Base-by-base conservation (phyloP, 2,113 vertebrate species). In the Hippocampus guttulatus region DNA sequence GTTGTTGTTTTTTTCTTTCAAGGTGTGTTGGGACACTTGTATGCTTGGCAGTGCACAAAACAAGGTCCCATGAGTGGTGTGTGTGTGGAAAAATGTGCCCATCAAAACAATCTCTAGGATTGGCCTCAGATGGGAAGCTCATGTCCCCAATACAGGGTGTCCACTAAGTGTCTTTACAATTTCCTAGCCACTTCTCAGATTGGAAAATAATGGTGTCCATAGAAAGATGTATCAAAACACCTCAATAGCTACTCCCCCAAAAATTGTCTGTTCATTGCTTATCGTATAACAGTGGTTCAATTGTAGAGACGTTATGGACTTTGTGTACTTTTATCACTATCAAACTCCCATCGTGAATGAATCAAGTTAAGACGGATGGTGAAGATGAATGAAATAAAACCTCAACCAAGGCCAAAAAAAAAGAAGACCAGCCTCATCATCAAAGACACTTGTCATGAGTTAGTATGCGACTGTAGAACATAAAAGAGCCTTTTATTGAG, bases 401-500 rank as follows among this genome's bases (percentile, higher is more conserved):
- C 27, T 30, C 30, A 27, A 7, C 6, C 14, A 33, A 61, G 58
- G 27, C 58, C 2, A 55, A n/a, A 27, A 25, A 57, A 20, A 33
- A 7, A 15, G 58, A 61, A 61, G 58, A 61, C 15, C 27, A 61
- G 27, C 27, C 25, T 61, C 16, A 30, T 61, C 27, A 7, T 33
- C 27, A 61, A 33, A 61, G 58, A 61, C 27, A 61, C 58, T 61
- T 12, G 55, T 58, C 58, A 30, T 33, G 58, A 61, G 15, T 61
- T 61, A 61, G 58, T 61, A 33, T 30, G 27, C 2, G 27, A 61
- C 30, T 18, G 27, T 38, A 61, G 15, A 61, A 61, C 33, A 20
- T 18, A 33, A 61, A 61, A 5, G 14, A 18, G 6, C 3, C 21
- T 8, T 52, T 52, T 52, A 52, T 16, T 52, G 49, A 21, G 3